Evolutionary conservation across 2,888 invertebrate species (phyloP), one percentile per base, ranked within the genome.

Genomic region (Pristionchus fissidentatus): DNA sequence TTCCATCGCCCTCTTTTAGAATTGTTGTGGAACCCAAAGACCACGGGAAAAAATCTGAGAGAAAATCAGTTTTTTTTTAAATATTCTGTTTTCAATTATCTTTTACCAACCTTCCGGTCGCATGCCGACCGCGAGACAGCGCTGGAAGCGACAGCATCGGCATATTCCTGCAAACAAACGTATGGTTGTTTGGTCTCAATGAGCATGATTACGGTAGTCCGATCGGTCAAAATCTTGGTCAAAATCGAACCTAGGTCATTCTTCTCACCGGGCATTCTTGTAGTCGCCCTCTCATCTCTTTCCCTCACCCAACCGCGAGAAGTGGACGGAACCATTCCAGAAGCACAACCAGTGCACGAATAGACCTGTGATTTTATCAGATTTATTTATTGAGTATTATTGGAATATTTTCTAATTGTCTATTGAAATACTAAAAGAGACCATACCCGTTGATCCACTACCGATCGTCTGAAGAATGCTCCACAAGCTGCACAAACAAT

Each of bases 401-500:
- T n/a, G n/a, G n/a, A n/a, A n/a, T n/a, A n/a, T n/a, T n/a, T n/a
- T n/a, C n/a, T n/a, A n/a, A n/a, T n/a, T n/a, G n/a, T n/a, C n/a
- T n/a, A n/a, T n/a, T n/a, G n/a, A n/a, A n/a, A n/a, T 3, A 26
- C 57, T 3, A 10, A 32, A 32, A 22, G 5, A 15, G 32, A 70
- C 70, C 78, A n/a, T 46, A 83, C 83, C 83, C 57, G 70, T 10
- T 83, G 83, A 41, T 83, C 55, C 26, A 60, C 83, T n/a, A 83
- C 83, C 5, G 83, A 83, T 70, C 83, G 38, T 43, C 83, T 38
- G 77, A 83, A 83, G 77, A 83, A 83, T 13, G 83, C 83, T 1
- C 83, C 77, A 38, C 83, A 83, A 29, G 83, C 83, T 0, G 83
- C 83, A 22, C 83, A 83, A 7, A 70, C 77, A 3, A 83, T 32